These are phyloP conservation scores for Riparia riparia DNA, from an alignment of 2,113 vertebrate species.

Conservation along the genomic window DNA sequence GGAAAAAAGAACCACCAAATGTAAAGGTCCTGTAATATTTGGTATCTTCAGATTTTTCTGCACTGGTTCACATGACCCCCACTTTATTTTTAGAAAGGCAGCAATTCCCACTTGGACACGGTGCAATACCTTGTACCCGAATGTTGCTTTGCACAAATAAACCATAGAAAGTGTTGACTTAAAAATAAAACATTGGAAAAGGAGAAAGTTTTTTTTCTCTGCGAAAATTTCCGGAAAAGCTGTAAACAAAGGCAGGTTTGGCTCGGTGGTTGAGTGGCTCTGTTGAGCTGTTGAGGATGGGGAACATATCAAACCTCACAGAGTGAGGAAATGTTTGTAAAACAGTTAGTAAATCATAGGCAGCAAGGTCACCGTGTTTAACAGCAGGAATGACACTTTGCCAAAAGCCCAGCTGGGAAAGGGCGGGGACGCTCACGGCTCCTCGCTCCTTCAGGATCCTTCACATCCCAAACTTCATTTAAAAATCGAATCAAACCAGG, in stretches of 20 bases:
- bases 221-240: constrained; percentile 88
- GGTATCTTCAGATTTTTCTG: constrained; percentile 82
- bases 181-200: constrained; percentile 86
- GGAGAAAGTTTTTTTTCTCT: constrained; percentile 75
- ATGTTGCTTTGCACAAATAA: constrained; percentile 92
- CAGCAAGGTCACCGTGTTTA: constrained; percentile 81
- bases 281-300: constrained; percentile 71
- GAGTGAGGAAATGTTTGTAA: constrained; percentile 87
- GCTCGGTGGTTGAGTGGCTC: constrained; percentile 74
- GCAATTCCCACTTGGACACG: constrained; percentile 81
- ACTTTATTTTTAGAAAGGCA: constrained; percentile 80
- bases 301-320: constrained; percentile 80
- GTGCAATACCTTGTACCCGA: constrained; percentile 89
- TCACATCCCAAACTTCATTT: not conserved
- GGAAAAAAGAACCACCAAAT: constrained; percentile 79
- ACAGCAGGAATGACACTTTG: constrained; percentile 76
- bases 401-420: constrained; percentile 91
- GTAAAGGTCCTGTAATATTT: constrained; percentile 84
- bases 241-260: constrained; percentile 93
- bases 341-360: constrained; percentile 88
- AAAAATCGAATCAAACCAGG: not conserved
- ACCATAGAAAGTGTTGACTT: constrained; percentile 89
- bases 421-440: constrained; percentile 78
- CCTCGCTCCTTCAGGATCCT: not conserved
- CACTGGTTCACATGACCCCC: constrained; percentile 82